Conservation (phyloP, 2,888 invertebrate genomes). For the Aspidapion aeneum region DNA sequence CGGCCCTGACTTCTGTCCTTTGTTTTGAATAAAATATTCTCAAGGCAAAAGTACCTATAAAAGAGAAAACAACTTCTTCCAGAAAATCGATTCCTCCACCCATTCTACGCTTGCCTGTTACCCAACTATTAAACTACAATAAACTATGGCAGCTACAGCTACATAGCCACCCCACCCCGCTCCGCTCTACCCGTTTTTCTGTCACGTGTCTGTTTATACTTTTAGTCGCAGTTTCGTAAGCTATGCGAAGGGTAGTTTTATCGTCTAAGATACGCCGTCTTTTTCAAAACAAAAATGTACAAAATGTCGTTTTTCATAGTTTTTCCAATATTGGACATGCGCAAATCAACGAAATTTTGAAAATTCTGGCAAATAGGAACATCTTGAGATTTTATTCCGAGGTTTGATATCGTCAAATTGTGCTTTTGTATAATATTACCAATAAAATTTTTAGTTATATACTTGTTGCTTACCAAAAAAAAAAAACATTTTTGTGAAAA, state of each 20-base stretch:
- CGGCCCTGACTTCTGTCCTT: no score
- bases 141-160: no score
- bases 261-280: not conserved
- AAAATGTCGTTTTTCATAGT: not conserved
- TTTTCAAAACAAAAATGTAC: not conserved
- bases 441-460: no score
- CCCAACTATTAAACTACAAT: not conserved
- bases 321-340: not conserved
- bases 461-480: no score
- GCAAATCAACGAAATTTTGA: not conserved
- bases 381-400: no score
- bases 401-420: no score
- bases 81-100: not conserved
- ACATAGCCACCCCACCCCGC: not conserved
- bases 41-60: no score
- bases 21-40: no score
- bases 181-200: not conserved
- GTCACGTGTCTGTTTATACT: no score
- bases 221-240: not conserved
- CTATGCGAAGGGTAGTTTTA: not conserved
- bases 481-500: no score
- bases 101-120: not conserved
- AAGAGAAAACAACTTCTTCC: not conserved
- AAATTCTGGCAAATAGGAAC: not conserved
- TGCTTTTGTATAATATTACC: no score